Evolutionary conservation across 2,888 invertebrate genomes (phyloP).

Genomic region (Xestia sexstrigata): DNA sequence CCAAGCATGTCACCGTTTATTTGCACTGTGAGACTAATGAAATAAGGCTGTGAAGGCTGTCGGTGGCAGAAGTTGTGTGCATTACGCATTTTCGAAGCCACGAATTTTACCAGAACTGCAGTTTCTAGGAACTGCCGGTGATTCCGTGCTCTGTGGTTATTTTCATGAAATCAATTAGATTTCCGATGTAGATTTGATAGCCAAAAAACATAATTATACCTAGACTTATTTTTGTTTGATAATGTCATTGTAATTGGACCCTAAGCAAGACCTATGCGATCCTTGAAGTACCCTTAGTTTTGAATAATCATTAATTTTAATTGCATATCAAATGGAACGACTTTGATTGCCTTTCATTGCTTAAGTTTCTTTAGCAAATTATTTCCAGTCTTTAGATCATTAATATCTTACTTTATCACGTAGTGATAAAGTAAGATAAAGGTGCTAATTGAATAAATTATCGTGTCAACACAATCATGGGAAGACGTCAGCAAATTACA

Average conservation of each 20-base stretch:
- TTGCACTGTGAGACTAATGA: no score
- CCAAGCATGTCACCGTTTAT: no score
- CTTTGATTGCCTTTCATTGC: background rate
- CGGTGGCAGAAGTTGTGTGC: no score
- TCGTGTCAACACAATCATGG: conserved; percentile 20
- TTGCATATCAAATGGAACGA: conserved; percentile 6
- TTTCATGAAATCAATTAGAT: background rate
- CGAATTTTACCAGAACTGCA: background rate
- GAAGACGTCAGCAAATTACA: conserved; percentile 20
- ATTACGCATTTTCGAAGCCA: background rate
- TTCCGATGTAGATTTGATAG: background rate
- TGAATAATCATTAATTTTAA: conserved; percentile 10
- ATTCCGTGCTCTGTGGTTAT: background rate
- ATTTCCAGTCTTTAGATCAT: conserved; percentile 1
- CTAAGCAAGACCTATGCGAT: background rate
- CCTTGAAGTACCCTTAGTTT: background rate
- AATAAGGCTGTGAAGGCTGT: no score
- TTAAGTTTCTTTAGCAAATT: conserved; percentile 6
- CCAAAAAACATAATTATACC: background rate
- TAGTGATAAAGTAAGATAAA: no score
- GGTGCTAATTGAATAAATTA: conserved; percentile 51
- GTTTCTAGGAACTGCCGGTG: background rate
- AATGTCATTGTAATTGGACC: background rate
- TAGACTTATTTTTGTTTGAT: background rate
- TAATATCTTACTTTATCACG: conserved; percentile 1